phyloP scores from a whole-genome alignment of 2,888 invertebrate genomes.

The Oithona nana region DNA sequence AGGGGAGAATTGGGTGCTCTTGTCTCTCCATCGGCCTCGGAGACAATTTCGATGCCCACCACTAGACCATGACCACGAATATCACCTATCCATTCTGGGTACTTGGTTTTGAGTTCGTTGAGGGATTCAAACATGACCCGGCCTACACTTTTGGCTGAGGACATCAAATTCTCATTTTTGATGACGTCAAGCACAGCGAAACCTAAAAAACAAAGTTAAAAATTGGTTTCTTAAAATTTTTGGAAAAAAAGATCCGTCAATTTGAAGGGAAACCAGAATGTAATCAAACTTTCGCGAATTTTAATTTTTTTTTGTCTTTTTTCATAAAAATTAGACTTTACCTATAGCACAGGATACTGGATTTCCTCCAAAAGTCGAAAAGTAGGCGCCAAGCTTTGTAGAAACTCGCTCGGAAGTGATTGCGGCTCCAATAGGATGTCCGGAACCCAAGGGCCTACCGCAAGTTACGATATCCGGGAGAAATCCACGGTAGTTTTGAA shows the following conservation, averaged over 20 bases:
- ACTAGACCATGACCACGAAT: slow-evolving; percentile 40
- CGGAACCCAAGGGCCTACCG: slow-evolving; percentile 33
- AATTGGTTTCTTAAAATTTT: neutral
- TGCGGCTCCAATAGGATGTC: slow-evolving; percentile 39
- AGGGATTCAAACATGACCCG: slow-evolving; percentile 27
- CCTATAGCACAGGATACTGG: slow-evolving; percentile 37
- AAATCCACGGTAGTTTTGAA: slow-evolving; percentile 24
- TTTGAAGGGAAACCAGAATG: too few species aligned
- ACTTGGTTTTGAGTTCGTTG: slow-evolving; percentile 24
- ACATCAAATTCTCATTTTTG: slow-evolving; percentile 30
- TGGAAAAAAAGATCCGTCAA: neutral
- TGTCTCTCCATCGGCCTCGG: slow-evolving; percentile 24
- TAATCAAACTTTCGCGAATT: too few species aligned
- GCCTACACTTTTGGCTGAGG: slow-evolving; percentile 32
- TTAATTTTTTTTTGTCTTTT: too few species aligned
- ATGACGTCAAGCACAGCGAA: slow-evolving; percentile 36
- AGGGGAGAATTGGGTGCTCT: slow-evolving; percentile 23
- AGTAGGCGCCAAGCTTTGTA: slow-evolving; percentile 30
- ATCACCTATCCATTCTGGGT: slow-evolving; percentile 29
- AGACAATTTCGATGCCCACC: slow-evolving; percentile 39
- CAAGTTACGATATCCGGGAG: slow-evolving; percentile 17
- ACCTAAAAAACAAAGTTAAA: too few species aligned
- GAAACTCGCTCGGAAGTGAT: slow-evolving; percentile 37
- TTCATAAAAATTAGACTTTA: too few species aligned
- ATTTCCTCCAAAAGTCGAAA: slow-evolving; percentile 39